Evolutionary conservation across 2,113 vertebrate genomes (phyloP).

Genomic region (Orientallactaga bullata): DNA sequence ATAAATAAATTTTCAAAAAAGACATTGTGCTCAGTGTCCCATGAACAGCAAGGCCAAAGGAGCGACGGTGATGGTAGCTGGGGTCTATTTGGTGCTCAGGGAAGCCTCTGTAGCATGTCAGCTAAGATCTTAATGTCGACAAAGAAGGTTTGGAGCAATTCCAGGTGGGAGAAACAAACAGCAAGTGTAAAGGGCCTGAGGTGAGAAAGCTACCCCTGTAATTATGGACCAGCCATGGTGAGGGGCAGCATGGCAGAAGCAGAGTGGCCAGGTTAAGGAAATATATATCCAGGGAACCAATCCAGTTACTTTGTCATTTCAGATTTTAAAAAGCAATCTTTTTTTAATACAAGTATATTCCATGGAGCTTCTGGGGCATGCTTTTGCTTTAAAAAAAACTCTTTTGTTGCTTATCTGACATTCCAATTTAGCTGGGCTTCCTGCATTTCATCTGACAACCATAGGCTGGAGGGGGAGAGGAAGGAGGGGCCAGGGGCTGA

Average conservation of each 20-base stretch:
- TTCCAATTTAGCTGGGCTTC: background rate
- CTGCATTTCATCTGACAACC: background rate
- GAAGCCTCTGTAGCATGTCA: background rate
- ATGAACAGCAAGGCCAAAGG: no score
- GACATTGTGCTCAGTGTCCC: no score
- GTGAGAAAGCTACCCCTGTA: accelerated
- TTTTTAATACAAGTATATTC: background rate
- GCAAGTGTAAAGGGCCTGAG: background rate
- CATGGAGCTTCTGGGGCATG: background rate
- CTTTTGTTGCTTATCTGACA: background rate
- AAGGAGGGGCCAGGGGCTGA: background rate
- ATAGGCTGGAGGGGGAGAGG: background rate
- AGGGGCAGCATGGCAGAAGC: background rate
- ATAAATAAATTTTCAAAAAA: no score
- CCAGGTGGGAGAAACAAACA: background rate
- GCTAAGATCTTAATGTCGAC: background rate
- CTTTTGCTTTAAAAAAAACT: background rate
- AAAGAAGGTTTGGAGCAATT: background rate
- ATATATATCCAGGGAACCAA: background rate
- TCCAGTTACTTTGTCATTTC: background rate
- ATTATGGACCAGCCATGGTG: background rate
- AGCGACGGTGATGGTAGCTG: no score
- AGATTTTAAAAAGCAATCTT: background rate
- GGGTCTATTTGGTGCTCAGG: background rate
- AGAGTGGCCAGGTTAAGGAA: background rate